Evolutionary conservation across 2,888 invertebrate species (phyloP).

Genomic region (Isotomurus palustris): DNA sequence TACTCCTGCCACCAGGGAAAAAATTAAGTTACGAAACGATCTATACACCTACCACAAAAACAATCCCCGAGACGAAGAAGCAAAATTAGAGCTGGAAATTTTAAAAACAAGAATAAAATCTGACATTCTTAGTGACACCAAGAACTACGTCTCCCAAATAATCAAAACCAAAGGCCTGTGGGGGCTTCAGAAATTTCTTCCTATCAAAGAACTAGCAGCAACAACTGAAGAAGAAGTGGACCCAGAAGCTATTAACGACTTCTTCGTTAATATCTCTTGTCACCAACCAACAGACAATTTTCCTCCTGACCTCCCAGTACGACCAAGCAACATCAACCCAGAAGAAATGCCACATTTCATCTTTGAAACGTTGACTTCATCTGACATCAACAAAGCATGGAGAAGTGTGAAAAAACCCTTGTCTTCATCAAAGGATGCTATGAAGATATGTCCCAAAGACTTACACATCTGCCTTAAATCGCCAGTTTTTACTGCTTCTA

Average conservation of each 20-base stretch:
- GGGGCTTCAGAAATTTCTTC: too few relatives aligned
- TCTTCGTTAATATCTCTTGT: conserved; percentile 8
- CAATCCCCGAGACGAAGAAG: too few relatives aligned
- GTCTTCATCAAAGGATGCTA: background rate
- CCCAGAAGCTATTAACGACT: conserved; percentile 7
- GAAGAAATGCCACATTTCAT: background rate
- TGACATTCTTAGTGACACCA: too few relatives aligned
- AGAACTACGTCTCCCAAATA: too few relatives aligned
- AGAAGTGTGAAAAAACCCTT: conserved; percentile 6
- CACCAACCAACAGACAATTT: background rate
- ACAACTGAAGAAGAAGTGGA: background rate
- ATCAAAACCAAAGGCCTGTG: too few relatives aligned
- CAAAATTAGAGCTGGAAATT: too few relatives aligned
- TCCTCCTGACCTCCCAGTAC: background rate
- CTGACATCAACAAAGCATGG: conserved; percentile 10
- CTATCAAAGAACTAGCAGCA: background rate
- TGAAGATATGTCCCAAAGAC: conserved; percentile 2
- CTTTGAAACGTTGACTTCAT: background rate
- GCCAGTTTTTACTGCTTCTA: background rate
- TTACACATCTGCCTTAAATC: conserved; percentile 1
- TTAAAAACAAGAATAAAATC: too few relatives aligned
- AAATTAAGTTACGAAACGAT: too few relatives aligned
- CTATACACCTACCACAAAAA: too few relatives aligned
- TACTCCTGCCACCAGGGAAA: too few relatives aligned
- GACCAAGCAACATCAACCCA: background rate